Conservation (phyloP, 2,113 vertebrate species). For the Rhinoderma darwinii region DNA sequence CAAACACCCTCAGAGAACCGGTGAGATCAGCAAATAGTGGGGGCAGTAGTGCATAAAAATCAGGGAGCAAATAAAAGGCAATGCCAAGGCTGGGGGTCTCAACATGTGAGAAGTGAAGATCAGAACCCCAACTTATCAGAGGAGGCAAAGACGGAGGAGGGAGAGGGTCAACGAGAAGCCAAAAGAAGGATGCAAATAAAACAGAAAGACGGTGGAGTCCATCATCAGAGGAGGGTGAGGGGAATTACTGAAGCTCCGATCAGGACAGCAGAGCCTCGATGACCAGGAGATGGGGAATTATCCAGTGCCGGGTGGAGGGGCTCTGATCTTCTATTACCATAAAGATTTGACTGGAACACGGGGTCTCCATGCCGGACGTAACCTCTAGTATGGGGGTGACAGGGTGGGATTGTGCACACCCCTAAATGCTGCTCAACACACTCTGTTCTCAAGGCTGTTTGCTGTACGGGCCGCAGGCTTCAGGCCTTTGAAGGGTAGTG, state of each 20-base stretch:
- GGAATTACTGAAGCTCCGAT: background rate
- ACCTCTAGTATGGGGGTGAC: background rate
- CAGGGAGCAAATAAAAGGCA: conserved; percentile 25
- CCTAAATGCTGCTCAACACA: conserved; percentile 84
- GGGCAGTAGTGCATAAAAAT: conserved; percentile 68
- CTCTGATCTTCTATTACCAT: conserved; percentile 16
- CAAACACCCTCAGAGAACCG: conserved; percentile 95
- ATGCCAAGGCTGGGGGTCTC: background rate
- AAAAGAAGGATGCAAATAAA: background rate
- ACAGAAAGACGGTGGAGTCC: background rate
- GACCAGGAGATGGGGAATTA: background rate
- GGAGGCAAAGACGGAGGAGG: background rate
- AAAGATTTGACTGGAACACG: no score
- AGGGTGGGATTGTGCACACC: conserved; percentile 70
- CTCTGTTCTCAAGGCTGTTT: conserved; percentile 96
- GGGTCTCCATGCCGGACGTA: background rate
- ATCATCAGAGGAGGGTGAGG: background rate
- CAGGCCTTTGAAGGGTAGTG: conserved; percentile 98
- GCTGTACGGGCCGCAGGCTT: conserved; percentile 96
- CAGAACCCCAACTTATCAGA: conserved; percentile 3
- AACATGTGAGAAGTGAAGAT: background rate
- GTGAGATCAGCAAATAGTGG: conserved; percentile 85
- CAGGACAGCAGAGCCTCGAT: background rate
- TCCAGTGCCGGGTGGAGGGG: background rate
- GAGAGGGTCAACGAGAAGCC: background rate